Percentiles rank a stretch among this genome's conserved stretches.
phyloP scores from a whole-genome alignment of 2,113 vertebrate genomes.

The Zootoca vivipara region DNA sequence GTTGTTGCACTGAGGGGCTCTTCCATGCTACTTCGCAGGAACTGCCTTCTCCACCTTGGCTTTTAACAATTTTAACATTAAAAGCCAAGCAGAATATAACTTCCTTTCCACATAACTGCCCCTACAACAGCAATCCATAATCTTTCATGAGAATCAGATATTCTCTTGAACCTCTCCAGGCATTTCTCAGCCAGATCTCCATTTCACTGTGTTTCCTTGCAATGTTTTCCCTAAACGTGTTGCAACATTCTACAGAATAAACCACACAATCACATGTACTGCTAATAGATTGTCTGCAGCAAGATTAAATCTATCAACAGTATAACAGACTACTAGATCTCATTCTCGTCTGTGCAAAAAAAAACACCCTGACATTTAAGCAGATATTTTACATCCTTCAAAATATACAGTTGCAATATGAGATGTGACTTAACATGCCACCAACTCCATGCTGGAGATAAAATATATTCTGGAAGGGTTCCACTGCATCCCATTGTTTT shows the following conservation, averaged over 20 bases:
- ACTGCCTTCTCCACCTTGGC: not conserved
- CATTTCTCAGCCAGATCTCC: not conserved
- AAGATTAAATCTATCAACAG: not conserved
- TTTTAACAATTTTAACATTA: not conserved
- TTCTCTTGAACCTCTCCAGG: not conserved
- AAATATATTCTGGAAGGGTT: slow-evolving; percentile 9
- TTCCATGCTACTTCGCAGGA: not conserved
- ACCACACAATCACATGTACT: not conserved
- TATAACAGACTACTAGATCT: not conserved
- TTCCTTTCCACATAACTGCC: not conserved
- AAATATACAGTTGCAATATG: not conserved
- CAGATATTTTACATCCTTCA: not conserved
- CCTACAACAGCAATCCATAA: not conserved
- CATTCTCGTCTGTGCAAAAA: not conserved
- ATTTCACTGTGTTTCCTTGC: not conserved
- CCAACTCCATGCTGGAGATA: not conserved
- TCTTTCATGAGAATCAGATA: too few species aligned
- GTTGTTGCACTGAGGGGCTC: not conserved
- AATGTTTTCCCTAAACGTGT: not conserved
- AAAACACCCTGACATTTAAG: not conserved
- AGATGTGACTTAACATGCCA: not conserved
- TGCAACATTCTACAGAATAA: not conserved
- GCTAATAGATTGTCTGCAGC: not conserved
- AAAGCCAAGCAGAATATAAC: not conserved
- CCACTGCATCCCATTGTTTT: not conserved